These are phyloP conservation scores for Chrysopilus asiliformis DNA, from an alignment of 2,888 invertebrate species.

Conservation along the genomic window DNA sequence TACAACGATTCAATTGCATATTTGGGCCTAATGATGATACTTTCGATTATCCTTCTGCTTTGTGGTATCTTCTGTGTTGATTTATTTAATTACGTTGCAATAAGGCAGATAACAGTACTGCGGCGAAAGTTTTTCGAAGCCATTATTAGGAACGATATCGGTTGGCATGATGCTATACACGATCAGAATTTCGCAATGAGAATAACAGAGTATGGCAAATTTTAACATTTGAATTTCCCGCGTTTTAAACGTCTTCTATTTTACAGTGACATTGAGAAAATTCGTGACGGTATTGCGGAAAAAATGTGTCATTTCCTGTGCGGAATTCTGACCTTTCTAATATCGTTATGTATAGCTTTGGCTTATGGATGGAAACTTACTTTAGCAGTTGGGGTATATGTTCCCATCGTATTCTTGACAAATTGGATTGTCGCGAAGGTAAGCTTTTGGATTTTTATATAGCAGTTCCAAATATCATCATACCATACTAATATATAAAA, in stretches of 20 bases:
- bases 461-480: too few relatives aligned
- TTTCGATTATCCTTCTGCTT: conserved; percentile 47
- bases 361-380: conserved; percentile 78
- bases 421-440: conserved; percentile 66
- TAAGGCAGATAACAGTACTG: conserved; percentile 48
- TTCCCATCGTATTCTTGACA: conserved; percentile 61
- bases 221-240: not conserved
- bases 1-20: conserved; percentile 53
- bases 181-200: conserved; percentile 60
- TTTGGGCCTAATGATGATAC: conserved; percentile 45
- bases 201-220: conserved; percentile 50
- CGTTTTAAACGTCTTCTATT: not conserved
- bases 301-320: conserved; percentile 67
- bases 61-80: conserved; percentile 52
- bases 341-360: conserved; percentile 60
- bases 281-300: conserved; percentile 74
- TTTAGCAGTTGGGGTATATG: conserved; percentile 60
- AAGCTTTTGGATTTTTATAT: conserved; percentile 23
- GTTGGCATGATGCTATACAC: conserved; percentile 59
- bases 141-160: conserved; percentile 56
- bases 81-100: conserved; percentile 50
- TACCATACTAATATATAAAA: not conserved
- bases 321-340: conserved; percentile 29
- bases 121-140: conserved; percentile 47
- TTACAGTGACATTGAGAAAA: conserved; percentile 58